These are phyloP conservation scores for Genyomyrus donnyi DNA, from an alignment of 2,113 vertebrate genomes.

Conservation along the genomic window DNA sequence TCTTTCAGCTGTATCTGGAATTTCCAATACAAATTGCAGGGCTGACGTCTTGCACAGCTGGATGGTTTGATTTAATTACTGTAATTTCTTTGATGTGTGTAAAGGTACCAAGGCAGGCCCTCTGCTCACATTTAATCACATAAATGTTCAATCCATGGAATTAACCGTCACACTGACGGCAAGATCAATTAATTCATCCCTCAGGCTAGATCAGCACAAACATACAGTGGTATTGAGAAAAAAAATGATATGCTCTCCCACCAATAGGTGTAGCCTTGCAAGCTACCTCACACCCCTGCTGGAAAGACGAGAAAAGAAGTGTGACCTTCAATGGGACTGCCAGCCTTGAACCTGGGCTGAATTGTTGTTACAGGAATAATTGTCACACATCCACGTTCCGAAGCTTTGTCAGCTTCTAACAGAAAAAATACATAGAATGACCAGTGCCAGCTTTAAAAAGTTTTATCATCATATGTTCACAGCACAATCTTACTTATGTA, in stretches of 20 bases:
- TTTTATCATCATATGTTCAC: not conserved
- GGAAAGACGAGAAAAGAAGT: not conserved
- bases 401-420: not conserved
- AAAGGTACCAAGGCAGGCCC: not conserved
- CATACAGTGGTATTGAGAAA: not conserved
- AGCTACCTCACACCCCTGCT: not conserved
- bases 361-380: not conserved
- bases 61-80: not conserved
- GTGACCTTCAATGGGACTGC: not conserved
- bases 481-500: not conserved
- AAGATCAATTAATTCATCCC: not conserved
- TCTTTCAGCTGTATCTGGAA: not conserved
- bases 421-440: not conserved
- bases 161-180: not conserved
- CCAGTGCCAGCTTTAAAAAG: not conserved
- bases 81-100: not conserved
- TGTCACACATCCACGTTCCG: not conserved
- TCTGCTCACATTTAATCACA: not conserved
- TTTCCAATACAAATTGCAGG: not conserved
- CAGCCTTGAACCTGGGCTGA: not conserved
- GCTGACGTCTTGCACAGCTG: not conserved
- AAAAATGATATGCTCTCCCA: not conserved
- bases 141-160: not conserved
- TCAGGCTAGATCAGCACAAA: not conserved
- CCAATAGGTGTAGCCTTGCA: not conserved